phyloP scores from a whole-genome alignment of 2,113 vertebrate species.

The Alosa alosa region DNA sequence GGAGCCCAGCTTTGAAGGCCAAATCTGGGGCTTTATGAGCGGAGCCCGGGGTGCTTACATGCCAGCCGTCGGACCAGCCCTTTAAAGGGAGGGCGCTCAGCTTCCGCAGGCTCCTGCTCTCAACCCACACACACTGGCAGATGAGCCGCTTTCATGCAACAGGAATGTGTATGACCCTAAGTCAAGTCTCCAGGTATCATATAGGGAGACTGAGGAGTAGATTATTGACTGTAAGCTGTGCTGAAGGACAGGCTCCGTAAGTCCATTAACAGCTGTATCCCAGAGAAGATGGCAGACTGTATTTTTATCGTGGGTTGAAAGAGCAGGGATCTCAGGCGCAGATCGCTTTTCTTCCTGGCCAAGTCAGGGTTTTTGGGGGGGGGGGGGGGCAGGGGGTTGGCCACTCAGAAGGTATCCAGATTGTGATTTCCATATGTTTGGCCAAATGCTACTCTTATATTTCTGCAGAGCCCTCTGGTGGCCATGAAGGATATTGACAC shows the following conservation, averaged over 20 bases:
- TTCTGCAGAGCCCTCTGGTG: slow-evolving; percentile 48
- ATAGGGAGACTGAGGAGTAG: neutral
- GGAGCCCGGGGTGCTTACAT: slow-evolving; percentile 26
- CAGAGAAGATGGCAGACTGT: slow-evolving; percentile 1
- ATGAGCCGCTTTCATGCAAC: neutral
- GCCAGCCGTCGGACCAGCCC: slow-evolving; percentile 34
- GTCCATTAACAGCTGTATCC: neutral
- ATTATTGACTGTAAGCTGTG: neutral
- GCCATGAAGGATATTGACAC: slow-evolving; percentile 24
- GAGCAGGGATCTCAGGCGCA: neutral
- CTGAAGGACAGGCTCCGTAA: neutral
- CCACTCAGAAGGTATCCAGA: neutral
- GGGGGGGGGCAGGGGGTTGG: neutral
- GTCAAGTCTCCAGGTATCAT: neutral
- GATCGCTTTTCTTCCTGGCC: neutral
- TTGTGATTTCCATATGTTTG: neutral
- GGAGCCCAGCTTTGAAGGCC: slow-evolving; percentile 45
- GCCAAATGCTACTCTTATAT: neutral
- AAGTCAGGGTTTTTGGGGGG: neutral
- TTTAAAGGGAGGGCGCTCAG: slow-evolving; percentile 34
- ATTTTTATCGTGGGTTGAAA: neutral
- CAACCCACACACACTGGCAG: slow-evolving; percentile 28
- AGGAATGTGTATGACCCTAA: neutral
- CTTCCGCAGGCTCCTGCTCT: slow-evolving; percentile 30
- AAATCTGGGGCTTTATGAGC: slow-evolving; percentile 40